A percentile compares a stretch with the other conserved stretches of the same genome.
Conservation (phyloP, 2,888 invertebrate species). For the Tolmerus cingulatus region DNA sequence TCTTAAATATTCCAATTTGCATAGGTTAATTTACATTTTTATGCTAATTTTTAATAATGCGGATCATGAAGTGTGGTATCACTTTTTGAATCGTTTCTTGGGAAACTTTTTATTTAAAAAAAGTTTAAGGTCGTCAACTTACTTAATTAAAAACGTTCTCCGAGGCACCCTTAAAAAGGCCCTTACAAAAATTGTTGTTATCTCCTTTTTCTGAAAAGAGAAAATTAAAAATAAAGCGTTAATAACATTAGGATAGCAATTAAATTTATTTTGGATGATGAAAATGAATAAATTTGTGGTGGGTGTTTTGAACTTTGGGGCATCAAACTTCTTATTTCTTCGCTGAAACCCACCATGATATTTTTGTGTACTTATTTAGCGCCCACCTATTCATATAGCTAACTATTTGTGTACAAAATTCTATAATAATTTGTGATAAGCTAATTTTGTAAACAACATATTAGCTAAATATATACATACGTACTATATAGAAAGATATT, state of each 20-base stretch:
- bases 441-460: too few relatives aligned
- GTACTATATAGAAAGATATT: not conserved
- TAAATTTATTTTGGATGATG: not conserved
- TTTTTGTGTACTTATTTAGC: not conserved
- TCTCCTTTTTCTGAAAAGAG: slow-evolving; percentile 49
- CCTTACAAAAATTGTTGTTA: slow-evolving; percentile 49
- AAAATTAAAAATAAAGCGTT: not conserved
- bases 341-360: not conserved
- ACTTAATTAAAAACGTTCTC: slow-evolving; percentile 44
- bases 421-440: not conserved
- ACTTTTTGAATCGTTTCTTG: not conserved
- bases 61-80: not conserved
- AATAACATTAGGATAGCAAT: not conserved
- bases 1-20: not conserved
- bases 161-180: slow-evolving; percentile 51
- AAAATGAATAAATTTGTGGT: not conserved
- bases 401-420: not conserved
- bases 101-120: not conserved
- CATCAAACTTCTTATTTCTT: not conserved
- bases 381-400: not conserved
- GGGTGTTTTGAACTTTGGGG: not conserved
- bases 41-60: not conserved
- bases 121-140: not conserved
- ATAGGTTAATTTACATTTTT: not conserved
- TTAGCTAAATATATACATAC: too few relatives aligned